These are phyloP conservation scores for Palythoa caribaeorum DNA, from an alignment of 92 coral and sea anemone genomes.

Conservation along the genomic window DNA sequence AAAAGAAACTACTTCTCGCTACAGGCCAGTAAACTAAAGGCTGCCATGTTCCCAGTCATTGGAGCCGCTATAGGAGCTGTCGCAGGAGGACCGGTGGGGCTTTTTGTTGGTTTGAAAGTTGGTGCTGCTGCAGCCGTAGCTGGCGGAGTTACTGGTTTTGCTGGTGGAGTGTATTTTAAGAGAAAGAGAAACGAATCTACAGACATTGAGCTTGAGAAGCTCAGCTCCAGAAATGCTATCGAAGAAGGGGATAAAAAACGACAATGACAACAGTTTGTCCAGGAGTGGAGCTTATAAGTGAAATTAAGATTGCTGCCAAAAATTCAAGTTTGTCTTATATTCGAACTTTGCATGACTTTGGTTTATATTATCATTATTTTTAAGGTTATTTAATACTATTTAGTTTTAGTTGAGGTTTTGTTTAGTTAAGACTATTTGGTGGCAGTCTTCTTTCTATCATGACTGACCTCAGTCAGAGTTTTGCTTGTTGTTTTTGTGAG, in stretches of 20 bases:
- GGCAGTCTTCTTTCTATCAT: too few relatives aligned
- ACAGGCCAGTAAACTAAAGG: conserved; percentile 93
- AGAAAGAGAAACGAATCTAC: conserved; percentile 75
- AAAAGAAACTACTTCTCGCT: neutral
- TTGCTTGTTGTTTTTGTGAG: too few relatives aligned
- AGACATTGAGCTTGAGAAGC: conserved; percentile 90
- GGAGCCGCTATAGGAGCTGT: conserved; percentile 95
- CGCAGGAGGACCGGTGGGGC: conserved; percentile 94
- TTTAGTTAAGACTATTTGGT: too few relatives aligned
- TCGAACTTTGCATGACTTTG: too few relatives aligned
- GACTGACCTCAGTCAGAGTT: too few relatives aligned
- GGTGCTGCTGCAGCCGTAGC: conserved; percentile 93
- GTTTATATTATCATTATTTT: too few relatives aligned
- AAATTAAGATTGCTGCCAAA: too few relatives aligned
- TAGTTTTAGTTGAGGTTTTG: too few relatives aligned
- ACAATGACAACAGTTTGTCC: neutral
- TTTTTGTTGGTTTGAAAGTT: conserved; percentile 89
- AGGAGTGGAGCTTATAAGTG: neutral
- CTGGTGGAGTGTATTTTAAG: conserved; percentile 84
- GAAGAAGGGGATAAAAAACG: conserved; percentile 23
- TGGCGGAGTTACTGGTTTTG: conserved; percentile 91
- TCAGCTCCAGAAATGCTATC: conserved; percentile 71
- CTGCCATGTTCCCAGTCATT: conserved; percentile 78
- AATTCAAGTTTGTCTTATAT: too few relatives aligned
- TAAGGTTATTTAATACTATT: too few relatives aligned